Evolutionary conservation across 2,888 invertebrate genomes (phyloP), one percentile per base, ranked within the genome.

Genomic region (Tiliacea aurago): DNA sequence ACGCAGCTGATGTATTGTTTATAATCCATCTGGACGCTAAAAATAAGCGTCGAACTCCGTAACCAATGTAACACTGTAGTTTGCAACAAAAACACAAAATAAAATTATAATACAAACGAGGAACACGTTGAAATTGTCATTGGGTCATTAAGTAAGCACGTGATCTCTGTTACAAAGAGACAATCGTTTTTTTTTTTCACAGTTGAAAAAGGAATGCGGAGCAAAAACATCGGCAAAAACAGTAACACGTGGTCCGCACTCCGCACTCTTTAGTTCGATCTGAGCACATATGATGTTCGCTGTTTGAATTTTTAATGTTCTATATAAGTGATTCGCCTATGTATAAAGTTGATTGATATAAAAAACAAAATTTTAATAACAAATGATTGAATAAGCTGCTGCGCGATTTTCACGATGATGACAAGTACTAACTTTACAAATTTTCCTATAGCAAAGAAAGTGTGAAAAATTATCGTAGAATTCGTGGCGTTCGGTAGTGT

Each of bases 131-230:
- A 79, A 86, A 79, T 78, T 83, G 88, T 87, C 87, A 84, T 87
- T 86, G 85, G 78, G 37, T 51, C 78, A 72, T 78, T 76, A 69
- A 67, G 83, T 70, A 28, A 28, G 28, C 28, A 76, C 87, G 88
- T 87, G 87, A 83, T 85, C 81, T 87, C 81, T 82, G 78, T 86
- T 83, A 85, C 81, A 87, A 87, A 86, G 81, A 85, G 86, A 83
- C 87, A 84, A 85, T 79, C 77, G 69, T 80, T 69, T 55, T 69
- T 5, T 80, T 73, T 86, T 86, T 83, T 86, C 75, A 76, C 84
- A 70, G 72, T 87, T 80, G 75, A 37, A 43, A n/a, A 74, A 49
- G 84, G 87, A 86, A 87, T 87, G 84, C 71, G 80, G 18, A 49
- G 51, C 74, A 86, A 87, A 87, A 87, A 87, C 49, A 4, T 62